Percentiles rank a stretch among this genome's conserved stretches.
Evolutionary conservation across 2,888 invertebrate species (phyloP).

Genomic region (Venusia cambrica): DNA sequence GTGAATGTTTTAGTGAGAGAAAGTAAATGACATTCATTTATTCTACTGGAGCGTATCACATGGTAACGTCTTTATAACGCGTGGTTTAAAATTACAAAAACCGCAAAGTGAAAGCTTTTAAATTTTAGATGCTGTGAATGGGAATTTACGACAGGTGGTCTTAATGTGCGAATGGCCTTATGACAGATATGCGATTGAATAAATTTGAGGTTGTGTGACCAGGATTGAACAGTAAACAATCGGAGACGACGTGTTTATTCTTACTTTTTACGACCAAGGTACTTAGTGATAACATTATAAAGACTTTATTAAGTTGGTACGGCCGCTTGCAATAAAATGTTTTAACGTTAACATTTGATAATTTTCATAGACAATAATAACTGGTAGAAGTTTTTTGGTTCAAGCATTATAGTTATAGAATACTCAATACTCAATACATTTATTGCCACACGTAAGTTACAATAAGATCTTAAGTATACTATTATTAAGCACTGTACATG

Average conservation of each 20-base stretch:
- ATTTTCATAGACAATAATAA: no score
- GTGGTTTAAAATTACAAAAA: slow-evolving; percentile 54
- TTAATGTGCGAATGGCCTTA: slow-evolving; percentile 36
- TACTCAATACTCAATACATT: no score
- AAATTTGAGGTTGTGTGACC: slow-evolving; percentile 23
- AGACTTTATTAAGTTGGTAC: no score
- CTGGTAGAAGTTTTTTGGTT: no score
- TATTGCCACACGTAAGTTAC: no score
- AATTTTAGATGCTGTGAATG: slow-evolving; percentile 30
- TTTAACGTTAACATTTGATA: no score
- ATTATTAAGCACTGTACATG: no score
- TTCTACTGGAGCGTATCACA: slow-evolving; percentile 55
- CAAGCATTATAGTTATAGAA: no score
- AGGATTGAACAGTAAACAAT: slow-evolving; percentile 8
- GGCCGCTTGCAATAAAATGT: no score
- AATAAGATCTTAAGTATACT: no score
- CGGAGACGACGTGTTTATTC: slow-evolving; percentile 6
- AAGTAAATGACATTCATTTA: slow-evolving; percentile 36
- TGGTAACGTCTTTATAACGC: slow-evolving; percentile 51
- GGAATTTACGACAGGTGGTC: slow-evolving; percentile 33
- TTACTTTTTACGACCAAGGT: no score
- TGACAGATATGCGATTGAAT: slow-evolving; percentile 22
- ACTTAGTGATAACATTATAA: no score
- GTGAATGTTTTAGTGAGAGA: slow-evolving; percentile 30
- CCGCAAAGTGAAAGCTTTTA: slow-evolving; percentile 56